phyloP scores from a whole-genome alignment of 2,888 invertebrate genomes.

The Limnephilus rhombicus region DNA sequence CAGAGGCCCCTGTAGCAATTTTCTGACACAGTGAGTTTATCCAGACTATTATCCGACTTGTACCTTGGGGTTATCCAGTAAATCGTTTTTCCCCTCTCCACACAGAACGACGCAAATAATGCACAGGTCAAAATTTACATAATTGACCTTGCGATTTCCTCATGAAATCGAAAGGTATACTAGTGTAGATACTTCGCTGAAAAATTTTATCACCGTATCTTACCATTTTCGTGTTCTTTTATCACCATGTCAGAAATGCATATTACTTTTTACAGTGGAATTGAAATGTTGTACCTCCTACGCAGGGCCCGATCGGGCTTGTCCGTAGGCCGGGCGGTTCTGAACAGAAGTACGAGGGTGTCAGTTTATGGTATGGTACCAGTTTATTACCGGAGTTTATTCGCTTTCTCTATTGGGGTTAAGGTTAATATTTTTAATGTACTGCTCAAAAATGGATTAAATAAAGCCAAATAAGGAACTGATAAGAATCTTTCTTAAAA shows the following conservation, averaged over 20 bases:
- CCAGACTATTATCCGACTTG: not conserved
- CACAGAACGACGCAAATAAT: not conserved
- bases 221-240: not conserved
- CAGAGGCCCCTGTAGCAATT: not conserved
- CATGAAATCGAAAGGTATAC: not conserved
- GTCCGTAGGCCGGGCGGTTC: constrained; percentile 16
- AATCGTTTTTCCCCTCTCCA: not conserved
- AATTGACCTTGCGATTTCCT: not conserved
- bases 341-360: constrained; percentile 34
- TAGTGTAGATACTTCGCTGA: not conserved
- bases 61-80: not conserved
- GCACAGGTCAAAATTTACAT: not conserved
- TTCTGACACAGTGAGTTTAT: not conserved
- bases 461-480: not conserved
- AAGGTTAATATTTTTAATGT: constrained; percentile 8
- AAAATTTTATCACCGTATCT: not conserved
- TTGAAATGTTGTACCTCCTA: constrained; percentile 44
- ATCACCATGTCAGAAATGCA: constrained; percentile 16
- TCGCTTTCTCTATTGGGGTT: constrained; percentile 47
- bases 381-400: not conserved
- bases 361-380: constrained; percentile 8
- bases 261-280: constrained; percentile 33
- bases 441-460: not conserved
- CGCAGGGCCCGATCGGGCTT: constrained; percentile 10
- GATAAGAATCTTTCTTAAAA: too few relatives aligned